These are phyloP conservation scores for Aleiodes testaceus DNA, from an alignment of 2,888 invertebrate genomes.

Conservation along the genomic window DNA sequence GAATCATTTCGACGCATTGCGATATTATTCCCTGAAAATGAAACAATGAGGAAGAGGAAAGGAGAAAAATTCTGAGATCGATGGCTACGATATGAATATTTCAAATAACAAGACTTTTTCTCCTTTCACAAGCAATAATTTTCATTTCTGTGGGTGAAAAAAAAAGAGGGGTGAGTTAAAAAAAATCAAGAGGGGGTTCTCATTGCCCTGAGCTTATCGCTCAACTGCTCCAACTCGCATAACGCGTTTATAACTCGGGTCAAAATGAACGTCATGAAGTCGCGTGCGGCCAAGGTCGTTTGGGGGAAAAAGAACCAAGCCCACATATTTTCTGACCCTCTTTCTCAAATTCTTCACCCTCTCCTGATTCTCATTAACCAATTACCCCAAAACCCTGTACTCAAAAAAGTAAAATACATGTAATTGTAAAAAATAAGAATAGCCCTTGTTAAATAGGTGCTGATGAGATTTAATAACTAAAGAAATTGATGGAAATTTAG, in stretches of 20 bases:
- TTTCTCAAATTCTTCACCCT: neutral
- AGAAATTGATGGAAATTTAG: neutral
- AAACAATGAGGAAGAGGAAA: conserved; percentile 7
- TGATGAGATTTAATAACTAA: too few relatives aligned
- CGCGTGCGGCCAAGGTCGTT: conserved; percentile 70
- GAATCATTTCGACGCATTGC: neutral
- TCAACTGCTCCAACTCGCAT: neutral
- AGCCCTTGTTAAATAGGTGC: too few relatives aligned
- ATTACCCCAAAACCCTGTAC: neutral
- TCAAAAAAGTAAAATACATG: neutral
- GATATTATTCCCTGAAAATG: neutral
- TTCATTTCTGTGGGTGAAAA: conserved; percentile 14
- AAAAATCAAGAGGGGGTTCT: neutral
- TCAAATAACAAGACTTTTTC: neutral
- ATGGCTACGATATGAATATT: neutral
- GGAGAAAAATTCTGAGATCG: too few relatives aligned
- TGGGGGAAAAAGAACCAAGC: conserved; percentile 19
- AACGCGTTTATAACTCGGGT: conserved; percentile 28
- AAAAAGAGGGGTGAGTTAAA: neutral
- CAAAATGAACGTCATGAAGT: conserved; percentile 60
- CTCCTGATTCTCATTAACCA: neutral
- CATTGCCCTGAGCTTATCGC: conserved; percentile 21
- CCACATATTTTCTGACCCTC: conserved; percentile 33
- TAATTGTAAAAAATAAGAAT: too few relatives aligned
- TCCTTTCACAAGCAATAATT: conserved; percentile 9